Evolutionary conservation across 2,797 vertebrate genomes (phyloP).

Genomic region (Hoplostethus atlanticus): DNA sequence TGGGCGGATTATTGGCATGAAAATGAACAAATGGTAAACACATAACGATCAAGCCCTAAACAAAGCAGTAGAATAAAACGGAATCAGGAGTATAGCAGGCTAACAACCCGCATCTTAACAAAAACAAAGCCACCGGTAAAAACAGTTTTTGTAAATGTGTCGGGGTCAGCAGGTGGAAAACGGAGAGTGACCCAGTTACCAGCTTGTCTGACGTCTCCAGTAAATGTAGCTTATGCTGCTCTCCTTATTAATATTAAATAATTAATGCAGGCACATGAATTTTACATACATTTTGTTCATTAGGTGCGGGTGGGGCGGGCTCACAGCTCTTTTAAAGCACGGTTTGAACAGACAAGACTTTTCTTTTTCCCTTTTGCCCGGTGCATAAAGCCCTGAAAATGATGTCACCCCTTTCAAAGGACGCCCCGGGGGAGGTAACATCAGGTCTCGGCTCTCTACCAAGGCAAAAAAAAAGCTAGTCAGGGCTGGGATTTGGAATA

Average conservation of each 20-base stretch:
- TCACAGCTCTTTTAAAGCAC: conserved; percentile 4
- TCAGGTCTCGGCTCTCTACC: conserved; percentile 54
- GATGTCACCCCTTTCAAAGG: conserved; percentile 70
- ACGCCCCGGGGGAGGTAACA: conserved; percentile 52
- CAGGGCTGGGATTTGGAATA: conserved; percentile 59
- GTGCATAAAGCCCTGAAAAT: conserved; percentile 54
- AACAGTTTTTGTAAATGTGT: conserved; percentile 14
- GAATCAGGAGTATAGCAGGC: neutral
- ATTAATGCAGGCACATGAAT: conserved; percentile 77
- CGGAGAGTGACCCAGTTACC: conserved; percentile 59
- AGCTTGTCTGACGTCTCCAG: conserved; percentile 51
- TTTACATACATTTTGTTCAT: conserved; percentile 76
- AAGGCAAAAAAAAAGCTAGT: conserved; percentile 45
- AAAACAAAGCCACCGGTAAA: conserved; percentile 3
- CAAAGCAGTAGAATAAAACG: neutral
- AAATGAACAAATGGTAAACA: neutral
- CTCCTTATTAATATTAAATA: conserved; percentile 77
- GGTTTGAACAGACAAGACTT: conserved; percentile 29
- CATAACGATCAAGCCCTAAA: neutral
- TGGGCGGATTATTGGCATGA: neutral
- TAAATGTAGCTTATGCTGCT: conserved; percentile 62
- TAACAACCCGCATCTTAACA: neutral
- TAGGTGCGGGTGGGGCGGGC: conserved; percentile 40
- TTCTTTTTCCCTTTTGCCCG: neutral
- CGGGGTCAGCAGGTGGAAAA: conserved; percentile 59